Evolutionary conservation across 2,797 vertebrate genomes (phyloP).

Genomic region (Ataeniobius toweri): DNA sequence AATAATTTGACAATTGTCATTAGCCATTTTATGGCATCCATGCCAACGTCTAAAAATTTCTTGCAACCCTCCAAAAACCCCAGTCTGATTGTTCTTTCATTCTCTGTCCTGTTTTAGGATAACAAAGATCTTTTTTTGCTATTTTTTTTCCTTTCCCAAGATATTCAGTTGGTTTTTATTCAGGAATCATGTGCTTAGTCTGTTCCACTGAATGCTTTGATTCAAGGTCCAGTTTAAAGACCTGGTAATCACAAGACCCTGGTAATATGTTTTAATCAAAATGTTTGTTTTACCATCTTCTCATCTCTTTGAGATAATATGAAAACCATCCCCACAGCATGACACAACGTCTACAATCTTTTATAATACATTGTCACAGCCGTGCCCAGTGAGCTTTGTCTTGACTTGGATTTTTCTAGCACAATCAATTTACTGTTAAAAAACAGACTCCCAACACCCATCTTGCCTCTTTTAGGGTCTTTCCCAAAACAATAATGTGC

Average conservation of each 20-base stretch:
- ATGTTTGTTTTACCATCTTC: not conserved
- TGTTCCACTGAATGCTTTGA: too few species aligned
- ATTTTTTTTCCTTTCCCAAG: not conserved
- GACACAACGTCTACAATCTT: not conserved
- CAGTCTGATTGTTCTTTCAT: too few species aligned
- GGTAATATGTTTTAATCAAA: not conserved
- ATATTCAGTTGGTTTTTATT: too few species aligned
- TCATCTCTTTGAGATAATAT: not conserved
- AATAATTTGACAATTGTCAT: not conserved
- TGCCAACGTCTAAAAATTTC: not conserved
- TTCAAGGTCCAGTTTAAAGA: too few species aligned
- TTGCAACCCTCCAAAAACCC: not conserved
- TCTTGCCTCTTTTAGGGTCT: not conserved
- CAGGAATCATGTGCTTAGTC: too few species aligned
- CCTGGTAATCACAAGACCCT: not conserved
- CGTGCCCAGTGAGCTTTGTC: not conserved
- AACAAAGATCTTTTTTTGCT: not conserved
- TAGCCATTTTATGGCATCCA: not conserved
- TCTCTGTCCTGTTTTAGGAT: too few species aligned
- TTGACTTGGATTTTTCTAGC: not conserved
- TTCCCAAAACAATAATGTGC: not conserved
- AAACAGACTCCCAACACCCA: not conserved
- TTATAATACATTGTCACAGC: not conserved
- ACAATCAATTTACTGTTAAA: not conserved
- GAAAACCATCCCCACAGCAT: not conserved